Conservation (phyloP, 2,888 invertebrate genomes). For the Pandemis heparana region DNA sequence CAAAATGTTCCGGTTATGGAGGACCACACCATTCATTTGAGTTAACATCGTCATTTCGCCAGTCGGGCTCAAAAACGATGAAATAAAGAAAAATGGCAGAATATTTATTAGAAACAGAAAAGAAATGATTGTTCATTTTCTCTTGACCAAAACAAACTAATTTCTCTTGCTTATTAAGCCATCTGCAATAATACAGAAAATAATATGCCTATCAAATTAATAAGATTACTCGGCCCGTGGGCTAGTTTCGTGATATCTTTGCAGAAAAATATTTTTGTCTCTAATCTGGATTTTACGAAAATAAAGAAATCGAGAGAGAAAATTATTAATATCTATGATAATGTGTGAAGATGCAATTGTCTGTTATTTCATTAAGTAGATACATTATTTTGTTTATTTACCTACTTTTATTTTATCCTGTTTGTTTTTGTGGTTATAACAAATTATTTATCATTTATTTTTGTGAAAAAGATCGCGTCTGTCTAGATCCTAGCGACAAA, state of each 20-base stretch:
- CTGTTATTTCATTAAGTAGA: neutral
- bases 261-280: neutral
- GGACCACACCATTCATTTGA: no score
- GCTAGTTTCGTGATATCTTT: neutral
- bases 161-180: constrained; percentile 2
- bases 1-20: no score
- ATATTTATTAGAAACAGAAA: neutral
- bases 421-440: no score
- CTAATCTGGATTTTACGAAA: neutral
- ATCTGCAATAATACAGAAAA: neutral
- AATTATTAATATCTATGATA: no score
- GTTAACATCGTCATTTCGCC: no score
- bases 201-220: constrained; percentile 4
- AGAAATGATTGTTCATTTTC: neutral
- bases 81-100: neutral
- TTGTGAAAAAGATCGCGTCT: no score
- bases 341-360: no score
- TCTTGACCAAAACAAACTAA: constrained; percentile 1
- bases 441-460: no score
- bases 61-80: no score
- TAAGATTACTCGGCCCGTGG: neutral
- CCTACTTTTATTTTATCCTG: no score
- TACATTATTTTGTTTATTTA: neutral
- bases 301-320: no score
- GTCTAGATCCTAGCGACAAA: no score